Evolutionary conservation across 2,797 vertebrate genomes (phyloP).

Genomic region (Acanthurus lineatus): DNA sequence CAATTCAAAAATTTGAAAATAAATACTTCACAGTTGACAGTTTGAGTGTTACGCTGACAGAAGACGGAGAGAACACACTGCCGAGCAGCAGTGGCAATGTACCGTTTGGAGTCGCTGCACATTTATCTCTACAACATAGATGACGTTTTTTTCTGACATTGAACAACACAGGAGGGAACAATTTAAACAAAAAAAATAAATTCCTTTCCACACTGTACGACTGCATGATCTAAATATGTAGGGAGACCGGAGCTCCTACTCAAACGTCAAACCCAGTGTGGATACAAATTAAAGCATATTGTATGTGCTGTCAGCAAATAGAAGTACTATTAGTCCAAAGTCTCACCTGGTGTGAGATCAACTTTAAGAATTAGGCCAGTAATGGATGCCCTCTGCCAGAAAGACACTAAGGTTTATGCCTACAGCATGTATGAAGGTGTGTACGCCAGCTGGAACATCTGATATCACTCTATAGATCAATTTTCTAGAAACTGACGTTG

Average conservation of each 20-base stretch:
- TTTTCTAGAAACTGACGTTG: slow-evolving; percentile 42
- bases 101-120: slow-evolving; percentile 39
- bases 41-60: slow-evolving; percentile 33
- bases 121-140: slow-evolving; percentile 19
- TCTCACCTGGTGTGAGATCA: slow-evolving; percentile 37
- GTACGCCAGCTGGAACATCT: slow-evolving; percentile 39
- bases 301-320: slow-evolving; percentile 37
- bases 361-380: slow-evolving; percentile 42
- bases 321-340: slow-evolving; percentile 42
- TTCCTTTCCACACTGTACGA: slow-evolving; percentile 56
- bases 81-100: slow-evolving; percentile 19
- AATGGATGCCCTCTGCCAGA: slow-evolving; percentile 45
- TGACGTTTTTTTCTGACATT: slow-evolving; percentile 2
- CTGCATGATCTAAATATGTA: slow-evolving; percentile 35
- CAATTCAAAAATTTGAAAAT: slow-evolving; percentile 22
- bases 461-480: slow-evolving; percentile 25
- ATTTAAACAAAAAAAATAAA: slow-evolving; percentile 19
- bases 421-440: slow-evolving; percentile 66
- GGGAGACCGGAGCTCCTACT: slow-evolving; percentile 18
- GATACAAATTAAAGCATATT: slow-evolving; percentile 50
- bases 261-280: slow-evolving; percentile 31
- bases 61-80: slow-evolving; percentile 14
- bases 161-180: slow-evolving; percentile 32
- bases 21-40: slow-evolving; percentile 59
- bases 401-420: slow-evolving; percentile 70